Evolutionary conservation across 1,140 invertebrate genomes (phyloP), one percentile per base, ranked within the genome.

Genomic region (Pentalonia nigronervosa): DNA sequence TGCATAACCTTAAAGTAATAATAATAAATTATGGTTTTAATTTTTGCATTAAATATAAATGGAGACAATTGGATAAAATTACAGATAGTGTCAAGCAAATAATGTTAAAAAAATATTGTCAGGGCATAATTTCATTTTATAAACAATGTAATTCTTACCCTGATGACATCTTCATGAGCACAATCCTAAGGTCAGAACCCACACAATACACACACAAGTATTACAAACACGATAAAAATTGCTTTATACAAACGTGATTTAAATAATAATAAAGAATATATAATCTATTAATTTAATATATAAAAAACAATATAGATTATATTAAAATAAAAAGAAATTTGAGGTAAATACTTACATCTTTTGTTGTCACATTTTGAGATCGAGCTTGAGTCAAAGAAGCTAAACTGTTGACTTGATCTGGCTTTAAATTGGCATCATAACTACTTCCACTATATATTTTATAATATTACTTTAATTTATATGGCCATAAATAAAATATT

Each of bases 351-450:
- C 93, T 90, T 91, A 91, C 93, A 94, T 90, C 90, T 83, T 84
- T 91, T 91, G 81, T 83, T 34, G 89, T 94, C 48, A 94, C 47
- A 34, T 83, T 94, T 89, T 93, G 94, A 34, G 90, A 93, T 93
- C 94, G 94, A 94, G 84, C 94, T 94, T 93, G 94, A 89, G 91
- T 84, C 88, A 94, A 87, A 89, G 94, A 94, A 84, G 94, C 94
- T 83, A 94, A 86, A 89, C 96, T 96, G 53, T 95, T 95, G 48
- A 96, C 95, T 94, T 96, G 96, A 94, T 97, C 96, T 67, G 96
- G 96, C 94, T 97, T 96, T 92, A 96, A 94, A 95, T 97, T 97
- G 94, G 97, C 97, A 94, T 97, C 97, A 94, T 97, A 97, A 94
- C 97, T 96, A 95, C 89, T 90, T 67, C 97, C 96, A 93, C 97